phyloP scores from a whole-genome alignment of 2,797 vertebrate species.

The Xiphorhynchus erythropygius region DNA sequence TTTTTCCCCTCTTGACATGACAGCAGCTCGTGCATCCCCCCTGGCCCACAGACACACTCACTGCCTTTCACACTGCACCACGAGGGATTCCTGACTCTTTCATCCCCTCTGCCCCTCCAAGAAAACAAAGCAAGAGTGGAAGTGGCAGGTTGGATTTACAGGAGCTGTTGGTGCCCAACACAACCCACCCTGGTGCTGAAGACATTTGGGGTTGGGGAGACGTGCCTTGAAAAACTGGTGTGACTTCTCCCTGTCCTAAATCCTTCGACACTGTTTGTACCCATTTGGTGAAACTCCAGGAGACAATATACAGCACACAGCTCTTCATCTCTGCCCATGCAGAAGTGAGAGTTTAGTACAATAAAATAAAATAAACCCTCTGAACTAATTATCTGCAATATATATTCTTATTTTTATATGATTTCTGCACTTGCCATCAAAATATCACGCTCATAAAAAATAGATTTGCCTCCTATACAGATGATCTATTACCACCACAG shows the following conservation, averaged over 20 bases:
- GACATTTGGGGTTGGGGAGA: neutral
- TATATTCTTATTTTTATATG: constrained; percentile 29
- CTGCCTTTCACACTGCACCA: neutral
- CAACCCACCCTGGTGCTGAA: no score
- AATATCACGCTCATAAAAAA: constrained; percentile 5
- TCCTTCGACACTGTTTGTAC: neutral
- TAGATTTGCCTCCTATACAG: constrained; percentile 41
- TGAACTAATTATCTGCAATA: constrained; percentile 41
- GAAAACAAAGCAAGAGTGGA: accelerated
- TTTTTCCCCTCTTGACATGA: no score
- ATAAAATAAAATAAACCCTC: neutral
- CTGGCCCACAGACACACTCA: accelerated
- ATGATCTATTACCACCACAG: constrained; percentile 47
- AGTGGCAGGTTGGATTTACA: neutral
- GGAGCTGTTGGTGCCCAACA: neutral
- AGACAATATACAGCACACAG: neutral
- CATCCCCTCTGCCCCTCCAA: neutral
- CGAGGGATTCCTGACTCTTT: neutral
- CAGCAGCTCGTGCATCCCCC: neutral
- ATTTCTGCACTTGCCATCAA: constrained; percentile 37
- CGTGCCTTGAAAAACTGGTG: neutral
- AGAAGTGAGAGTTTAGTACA: neutral
- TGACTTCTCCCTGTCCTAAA: neutral
- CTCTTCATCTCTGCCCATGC: neutral
- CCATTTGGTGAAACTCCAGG: neutral